These are phyloP conservation scores for Mormyrops attenuatus DNA, from an alignment of 2,797 vertebrate species.

Conservation along the genomic window DNA sequence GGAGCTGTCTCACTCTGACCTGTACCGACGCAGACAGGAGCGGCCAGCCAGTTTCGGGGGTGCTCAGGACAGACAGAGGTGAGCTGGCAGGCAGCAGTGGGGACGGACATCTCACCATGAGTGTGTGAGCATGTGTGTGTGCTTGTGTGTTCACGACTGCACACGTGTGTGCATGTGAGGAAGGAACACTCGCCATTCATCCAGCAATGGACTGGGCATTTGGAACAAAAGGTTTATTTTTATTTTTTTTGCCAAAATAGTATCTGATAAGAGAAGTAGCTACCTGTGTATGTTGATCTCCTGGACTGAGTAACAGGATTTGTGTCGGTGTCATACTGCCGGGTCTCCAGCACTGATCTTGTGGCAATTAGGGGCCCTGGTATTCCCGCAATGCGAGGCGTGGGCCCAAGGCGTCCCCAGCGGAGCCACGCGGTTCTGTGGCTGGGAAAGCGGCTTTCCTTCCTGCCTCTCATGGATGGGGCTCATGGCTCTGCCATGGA, in stretches of 20 bases:
- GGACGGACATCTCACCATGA: constrained; percentile 11
- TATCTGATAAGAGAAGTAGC: not conserved
- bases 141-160: constrained; percentile 14
- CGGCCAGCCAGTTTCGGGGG: constrained; percentile 59
- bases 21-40: constrained; percentile 85
- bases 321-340: not conserved
- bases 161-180: not conserved
- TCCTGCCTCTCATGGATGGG: not conserved
- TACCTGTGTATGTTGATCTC: not conserved
- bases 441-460: not conserved
- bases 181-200: not conserved
- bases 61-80: not conserved
- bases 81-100: not conserved
- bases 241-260: not conserved
- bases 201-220: not conserved
- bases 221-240: not conserved
- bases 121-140: not conserved
- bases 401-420: not conserved
- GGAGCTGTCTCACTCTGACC: constrained; percentile 83
- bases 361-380: not conserved
- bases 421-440: not conserved
- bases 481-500: not conserved
- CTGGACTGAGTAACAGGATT: not conserved
- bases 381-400: not conserved
- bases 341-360: not conserved